A percentile compares a stretch with the other conserved stretches of the same genome.
Evolutionary conservation across 92 coral and sea anemone species (phyloP).

Genomic region (Palythoa grandis): DNA sequence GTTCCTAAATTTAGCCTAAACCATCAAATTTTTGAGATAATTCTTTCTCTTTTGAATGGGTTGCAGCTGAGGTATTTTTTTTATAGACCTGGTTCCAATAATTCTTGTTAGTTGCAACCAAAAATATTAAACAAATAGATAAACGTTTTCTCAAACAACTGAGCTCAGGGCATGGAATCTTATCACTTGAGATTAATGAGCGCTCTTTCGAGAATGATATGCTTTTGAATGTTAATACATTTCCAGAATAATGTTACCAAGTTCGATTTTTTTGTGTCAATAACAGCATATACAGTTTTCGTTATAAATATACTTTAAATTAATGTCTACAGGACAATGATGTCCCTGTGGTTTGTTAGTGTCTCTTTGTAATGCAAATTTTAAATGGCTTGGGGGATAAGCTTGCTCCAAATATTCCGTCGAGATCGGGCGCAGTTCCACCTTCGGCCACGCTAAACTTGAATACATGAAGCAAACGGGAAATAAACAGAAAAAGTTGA

Average conservation of each 20-base stretch:
- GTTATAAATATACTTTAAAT: background rate
- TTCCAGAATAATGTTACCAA: background rate
- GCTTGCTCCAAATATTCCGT: slow-evolving; percentile 88
- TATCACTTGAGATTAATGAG: too few species aligned
- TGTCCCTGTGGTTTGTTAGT: slow-evolving; percentile 20
- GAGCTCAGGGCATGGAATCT: too few species aligned
- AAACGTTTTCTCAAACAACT: too few species aligned
- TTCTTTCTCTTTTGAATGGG: too few species aligned
- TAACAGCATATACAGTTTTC: background rate
- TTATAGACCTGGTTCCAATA: too few species aligned
- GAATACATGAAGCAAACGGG: slow-evolving; percentile 85
- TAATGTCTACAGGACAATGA: background rate
- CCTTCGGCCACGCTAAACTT: slow-evolving; percentile 71
- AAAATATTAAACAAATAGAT: too few species aligned
- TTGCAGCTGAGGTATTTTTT: too few species aligned
- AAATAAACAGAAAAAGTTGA: slow-evolving; percentile 82
- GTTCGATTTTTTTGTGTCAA: background rate
- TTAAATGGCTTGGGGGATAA: slow-evolving; percentile 88
- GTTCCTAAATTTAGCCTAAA: too few species aligned
- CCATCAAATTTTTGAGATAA: too few species aligned
- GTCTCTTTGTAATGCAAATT: slow-evolving; percentile 66
- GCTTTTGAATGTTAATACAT: background rate
- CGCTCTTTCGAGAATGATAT: background rate
- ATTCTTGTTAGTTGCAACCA: too few species aligned
- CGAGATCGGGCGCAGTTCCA: slow-evolving; percentile 75